These are phyloP conservation scores for Meloe dianella DNA, from an alignment of 2,888 invertebrate genomes.

Conservation along the genomic window DNA sequence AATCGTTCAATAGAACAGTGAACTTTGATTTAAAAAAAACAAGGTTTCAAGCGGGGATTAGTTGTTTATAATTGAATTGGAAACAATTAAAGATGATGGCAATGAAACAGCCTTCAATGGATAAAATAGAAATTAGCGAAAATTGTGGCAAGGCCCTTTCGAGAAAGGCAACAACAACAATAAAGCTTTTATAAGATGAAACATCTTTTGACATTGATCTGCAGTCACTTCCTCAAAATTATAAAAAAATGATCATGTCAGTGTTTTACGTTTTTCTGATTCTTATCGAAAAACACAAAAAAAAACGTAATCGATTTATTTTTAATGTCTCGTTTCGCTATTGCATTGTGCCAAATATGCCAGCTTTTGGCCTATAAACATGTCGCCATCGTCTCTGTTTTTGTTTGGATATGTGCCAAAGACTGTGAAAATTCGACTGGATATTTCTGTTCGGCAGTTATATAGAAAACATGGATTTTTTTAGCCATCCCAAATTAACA, in stretches of 20 bases:
- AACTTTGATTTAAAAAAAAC: no score
- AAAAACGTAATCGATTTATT: not conserved
- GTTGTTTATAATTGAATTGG: not conserved
- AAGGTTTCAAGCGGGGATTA: not conserved
- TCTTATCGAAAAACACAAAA: not conserved
- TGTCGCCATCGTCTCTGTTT: conserved; percentile 19
- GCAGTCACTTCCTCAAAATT: not conserved
- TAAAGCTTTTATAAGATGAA: no score
- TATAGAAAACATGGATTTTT: not conserved
- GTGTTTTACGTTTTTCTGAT: no score
- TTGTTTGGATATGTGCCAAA: not conserved
- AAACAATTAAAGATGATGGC: not conserved
- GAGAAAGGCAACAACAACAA: not conserved
- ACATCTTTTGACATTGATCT: not conserved
- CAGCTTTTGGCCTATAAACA: conserved; percentile 47
- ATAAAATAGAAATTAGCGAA: not conserved
- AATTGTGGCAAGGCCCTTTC: not conserved
- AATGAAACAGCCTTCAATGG: not conserved
- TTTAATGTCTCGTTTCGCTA: conserved; percentile 15
- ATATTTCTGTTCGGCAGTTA: not conserved
- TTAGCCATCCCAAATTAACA: not conserved
- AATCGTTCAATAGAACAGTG: no score
- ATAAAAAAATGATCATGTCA: not conserved
- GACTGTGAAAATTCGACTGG: not conserved
- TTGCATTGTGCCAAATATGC: conserved; percentile 44